Evolutionary conservation across 2,888 invertebrate genomes (phyloP).

Genomic region (Rhagonycha fulva): DNA sequence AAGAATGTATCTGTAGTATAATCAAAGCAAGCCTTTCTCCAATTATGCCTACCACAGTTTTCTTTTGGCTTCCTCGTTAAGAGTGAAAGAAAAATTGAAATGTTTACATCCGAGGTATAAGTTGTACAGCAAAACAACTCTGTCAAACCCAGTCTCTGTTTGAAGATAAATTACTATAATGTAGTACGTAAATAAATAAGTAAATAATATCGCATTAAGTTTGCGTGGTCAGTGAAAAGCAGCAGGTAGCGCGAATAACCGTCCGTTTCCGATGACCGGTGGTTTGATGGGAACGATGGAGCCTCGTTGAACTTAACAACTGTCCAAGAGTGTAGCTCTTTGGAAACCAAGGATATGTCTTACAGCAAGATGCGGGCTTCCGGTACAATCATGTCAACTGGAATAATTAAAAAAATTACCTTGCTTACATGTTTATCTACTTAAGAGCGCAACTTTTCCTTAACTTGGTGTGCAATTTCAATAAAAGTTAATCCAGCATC

Average conservation of each 20-base stretch:
- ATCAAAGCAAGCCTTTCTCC: background rate
- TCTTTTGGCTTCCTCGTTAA: background rate
- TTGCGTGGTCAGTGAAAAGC: conserved; percentile 20
- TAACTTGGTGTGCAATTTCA: background rate
- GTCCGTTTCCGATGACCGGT: conserved; percentile 21
- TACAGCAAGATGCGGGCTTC: conserved; percentile 19
- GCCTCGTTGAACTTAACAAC: conserved; percentile 10
- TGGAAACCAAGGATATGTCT: conserved; percentile 14
- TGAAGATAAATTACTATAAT: conserved; percentile 20
- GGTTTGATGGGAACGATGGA: conserved; percentile 21
- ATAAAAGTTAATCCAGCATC: background rate
- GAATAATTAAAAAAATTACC: conserved; percentile 7
- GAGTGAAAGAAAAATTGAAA: background rate
- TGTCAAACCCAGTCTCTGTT: background rate
- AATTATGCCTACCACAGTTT: background rate
- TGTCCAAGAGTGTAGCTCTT: background rate
- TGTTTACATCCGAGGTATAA: background rate
- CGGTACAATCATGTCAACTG: conserved; percentile 10
- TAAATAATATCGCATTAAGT: conserved; percentile 27
- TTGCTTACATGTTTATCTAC: conserved; percentile 8
- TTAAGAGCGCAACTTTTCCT: background rate
- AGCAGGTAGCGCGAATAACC: conserved; percentile 17
- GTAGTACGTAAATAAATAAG: conserved; percentile 20
- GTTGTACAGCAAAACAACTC: background rate
- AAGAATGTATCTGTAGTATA: background rate